Conservation (phyloP, 2,797 vertebrate species). For the Melanotaenia nigrans region DNA sequence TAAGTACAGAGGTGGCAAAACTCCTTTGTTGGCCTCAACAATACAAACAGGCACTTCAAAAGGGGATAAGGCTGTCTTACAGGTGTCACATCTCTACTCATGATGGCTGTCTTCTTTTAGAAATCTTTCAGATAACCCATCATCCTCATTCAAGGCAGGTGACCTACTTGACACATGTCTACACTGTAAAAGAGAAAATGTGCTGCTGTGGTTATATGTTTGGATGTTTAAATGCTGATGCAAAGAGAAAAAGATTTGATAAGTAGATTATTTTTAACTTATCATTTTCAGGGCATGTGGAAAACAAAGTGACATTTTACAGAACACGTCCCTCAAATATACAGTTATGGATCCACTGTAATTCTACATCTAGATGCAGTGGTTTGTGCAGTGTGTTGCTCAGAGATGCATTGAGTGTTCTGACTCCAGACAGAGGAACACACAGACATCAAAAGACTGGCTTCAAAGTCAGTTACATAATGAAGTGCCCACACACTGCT, state of each 20-base stretch:
- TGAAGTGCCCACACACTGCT: conserved; percentile 72
- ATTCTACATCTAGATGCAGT: neutral
- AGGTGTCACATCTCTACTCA: conserved; percentile 75
- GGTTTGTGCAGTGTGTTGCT: conserved; percentile 13
- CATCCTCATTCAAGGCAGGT: conserved; percentile 59
- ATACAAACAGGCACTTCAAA: conserved; percentile 84
- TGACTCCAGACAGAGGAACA: conserved; percentile 64
- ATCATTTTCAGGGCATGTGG: conserved; percentile 34
- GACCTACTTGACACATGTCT: conserved; percentile 58
- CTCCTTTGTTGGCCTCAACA: conserved; percentile 80
- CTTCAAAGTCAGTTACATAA: conserved; percentile 79
- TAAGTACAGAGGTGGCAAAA: conserved; percentile 79
- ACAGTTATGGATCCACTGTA: neutral
- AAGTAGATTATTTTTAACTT: conserved; percentile 13
- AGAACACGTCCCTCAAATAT: neutral
- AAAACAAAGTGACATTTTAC: conserved; percentile 18
- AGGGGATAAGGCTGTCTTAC: conserved; percentile 70
- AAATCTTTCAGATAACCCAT: conserved; percentile 69
- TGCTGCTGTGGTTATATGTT: conserved; percentile 34
- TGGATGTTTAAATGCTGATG: conserved; percentile 18
- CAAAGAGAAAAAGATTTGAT: neutral
- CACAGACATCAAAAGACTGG: conserved; percentile 71
- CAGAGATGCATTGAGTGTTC: conserved; percentile 37
- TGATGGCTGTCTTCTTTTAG: conserved; percentile 61
- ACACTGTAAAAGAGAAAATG: conserved; percentile 53